phyloP scores from a whole-genome alignment of 2,797 vertebrate species.

The Takifugu rubripes region DNA sequence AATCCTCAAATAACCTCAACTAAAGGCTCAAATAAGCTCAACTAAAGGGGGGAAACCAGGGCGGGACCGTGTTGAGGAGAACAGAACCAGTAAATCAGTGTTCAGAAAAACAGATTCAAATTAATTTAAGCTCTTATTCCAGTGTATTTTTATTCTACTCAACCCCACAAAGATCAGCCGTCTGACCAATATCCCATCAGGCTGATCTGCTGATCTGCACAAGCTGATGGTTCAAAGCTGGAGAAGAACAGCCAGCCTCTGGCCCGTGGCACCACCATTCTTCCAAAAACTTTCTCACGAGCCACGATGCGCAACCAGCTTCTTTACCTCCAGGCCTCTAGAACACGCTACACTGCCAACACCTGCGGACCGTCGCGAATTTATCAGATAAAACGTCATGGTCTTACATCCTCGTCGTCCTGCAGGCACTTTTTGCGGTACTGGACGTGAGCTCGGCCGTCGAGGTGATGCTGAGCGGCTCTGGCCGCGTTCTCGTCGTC shows the following conservation, averaged over 20 bases:
- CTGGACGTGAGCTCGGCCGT: constrained; percentile 79
- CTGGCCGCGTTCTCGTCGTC: constrained; percentile 83
- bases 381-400: constrained; percentile 30
- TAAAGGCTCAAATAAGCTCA: too few relatives aligned
- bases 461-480: constrained; percentile 71
- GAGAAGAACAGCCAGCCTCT: neutral
- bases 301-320: constrained; percentile 9
- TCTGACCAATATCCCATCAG: neutral
- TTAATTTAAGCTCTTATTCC: too few relatives aligned
- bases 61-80: too few relatives aligned
- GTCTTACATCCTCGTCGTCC: constrained; percentile 95
- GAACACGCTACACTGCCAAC: constrained; percentile 7
- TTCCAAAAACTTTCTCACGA: constrained; percentile 34
- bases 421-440: constrained; percentile 83
- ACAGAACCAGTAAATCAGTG: too few relatives aligned
- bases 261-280: neutral
- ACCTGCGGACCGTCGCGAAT: neutral
- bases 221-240: neutral
- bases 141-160: neutral
- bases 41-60: too few relatives aligned
- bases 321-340: neutral
- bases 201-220: neutral
- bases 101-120: too few relatives aligned
- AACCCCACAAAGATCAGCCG: neutral
- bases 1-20: too few relatives aligned